Base-by-base conservation (phyloP, 2,113 vertebrate species). In the Cyprinodon variegatus region DNA sequence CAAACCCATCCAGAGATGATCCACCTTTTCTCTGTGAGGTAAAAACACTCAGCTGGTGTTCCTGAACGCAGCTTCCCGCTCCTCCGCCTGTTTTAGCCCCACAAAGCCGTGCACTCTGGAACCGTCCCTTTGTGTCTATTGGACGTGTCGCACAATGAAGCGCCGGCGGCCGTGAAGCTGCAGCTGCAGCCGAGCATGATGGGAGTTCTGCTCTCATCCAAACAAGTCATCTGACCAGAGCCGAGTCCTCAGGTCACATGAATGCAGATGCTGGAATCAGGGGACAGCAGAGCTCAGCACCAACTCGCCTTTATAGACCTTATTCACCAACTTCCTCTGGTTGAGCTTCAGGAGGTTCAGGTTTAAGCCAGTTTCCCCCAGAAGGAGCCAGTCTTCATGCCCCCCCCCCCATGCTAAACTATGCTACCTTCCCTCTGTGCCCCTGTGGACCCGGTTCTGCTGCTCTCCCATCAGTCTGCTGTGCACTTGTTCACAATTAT, bases 31-130 rank as follows among this genome's bases (percentile, higher is more conserved):
- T 82, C 65, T 76, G 78, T 89, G 83, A 92, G 88, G 88, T 87
- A 74, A 46, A 41, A 63, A 65, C 70, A 67, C 68, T 45, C 77
- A 41, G 41, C 68, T 7, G 1, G 39, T 4, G 68, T 17, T 36
- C 5, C 41, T 86, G 79, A 75, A 78, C 46, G 60, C 40, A 46
- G 79, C 79, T 70, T 77, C 79, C 83, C 72, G 70, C 61, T 63
- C 62, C 11, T 61, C 66, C 45, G 20, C 40, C 11, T 70, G 65
- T 76, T 73, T 65, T 59, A 71, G 62, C 41, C 40, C 20, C 59
- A 88, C 81, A 89, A 81, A 87, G 84, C 76, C 38, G 66, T 20
- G 15, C n/a, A 39, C 78, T 86, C 89, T 86, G 62, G 89, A 90
- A 89, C 64, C 13, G 70, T 90, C 89, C 11, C 75, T 81, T 84